Percentiles rank a stretch among this genome's conserved stretches.
These are phyloP conservation scores for Mimachlamys varia DNA, from an alignment of 2,888 invertebrate genomes.

Conservation along the genomic window DNA sequence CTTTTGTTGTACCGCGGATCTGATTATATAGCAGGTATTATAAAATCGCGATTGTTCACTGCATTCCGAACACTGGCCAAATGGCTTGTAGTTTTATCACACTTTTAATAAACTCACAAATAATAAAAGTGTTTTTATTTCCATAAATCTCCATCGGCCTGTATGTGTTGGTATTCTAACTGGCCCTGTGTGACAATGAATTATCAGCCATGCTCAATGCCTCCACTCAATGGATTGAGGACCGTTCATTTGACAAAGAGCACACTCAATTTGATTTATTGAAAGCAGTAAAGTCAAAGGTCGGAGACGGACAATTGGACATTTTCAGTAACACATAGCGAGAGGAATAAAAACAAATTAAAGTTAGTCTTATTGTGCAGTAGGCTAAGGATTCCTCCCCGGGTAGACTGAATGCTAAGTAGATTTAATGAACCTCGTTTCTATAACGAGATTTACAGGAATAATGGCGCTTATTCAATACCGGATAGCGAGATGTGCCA, in stretches of 20 bases:
- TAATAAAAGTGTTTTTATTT: conserved; percentile 32
- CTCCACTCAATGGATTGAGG: not conserved
- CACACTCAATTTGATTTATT: conserved; percentile 33
- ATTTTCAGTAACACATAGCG: conserved; percentile 1
- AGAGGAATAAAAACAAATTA: conserved; percentile 28
- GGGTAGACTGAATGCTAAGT: not conserved
- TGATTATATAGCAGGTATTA: conserved; percentile 1
- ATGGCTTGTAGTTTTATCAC: conserved; percentile 33
- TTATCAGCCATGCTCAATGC: conserved; percentile 14
- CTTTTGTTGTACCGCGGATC: not conserved
- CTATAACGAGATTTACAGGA: not conserved
- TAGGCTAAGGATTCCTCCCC: not conserved
- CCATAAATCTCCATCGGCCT: conserved; percentile 27
- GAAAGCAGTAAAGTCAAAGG: conserved; percentile 7
- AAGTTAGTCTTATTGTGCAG: conserved; percentile 34
- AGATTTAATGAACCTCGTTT: conserved; percentile 13
- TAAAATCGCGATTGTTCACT: conserved; percentile 25
- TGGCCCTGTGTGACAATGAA: not conserved
- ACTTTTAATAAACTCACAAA: conserved; percentile 36
- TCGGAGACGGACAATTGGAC: conserved; percentile 27
- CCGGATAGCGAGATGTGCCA: not conserved
- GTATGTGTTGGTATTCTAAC: not conserved
- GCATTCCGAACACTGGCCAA: not conserved
- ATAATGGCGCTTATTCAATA: not conserved
- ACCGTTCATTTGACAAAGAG: conserved; percentile 23